Evolutionary conservation across 2,888 invertebrate species (phyloP).

Genomic region (Cantharis nigra): DNA sequence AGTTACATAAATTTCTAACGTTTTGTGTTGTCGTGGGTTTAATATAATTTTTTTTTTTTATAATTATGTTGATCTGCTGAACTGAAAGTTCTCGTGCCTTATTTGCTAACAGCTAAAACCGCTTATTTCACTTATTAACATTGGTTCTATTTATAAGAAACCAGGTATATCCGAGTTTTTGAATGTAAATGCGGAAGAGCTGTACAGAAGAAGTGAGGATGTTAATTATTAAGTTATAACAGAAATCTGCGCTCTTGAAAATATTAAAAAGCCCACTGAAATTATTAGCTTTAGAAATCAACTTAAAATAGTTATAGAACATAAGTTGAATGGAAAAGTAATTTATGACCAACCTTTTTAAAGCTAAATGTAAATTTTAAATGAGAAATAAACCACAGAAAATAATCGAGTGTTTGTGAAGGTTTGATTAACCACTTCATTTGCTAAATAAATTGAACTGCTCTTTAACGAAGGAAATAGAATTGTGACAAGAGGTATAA

Average conservation of each 20-base stretch:
- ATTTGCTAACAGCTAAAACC: not conserved
- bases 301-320: not conserved
- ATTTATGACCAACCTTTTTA: not conserved
- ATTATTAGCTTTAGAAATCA: not conserved
- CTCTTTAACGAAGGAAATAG: conserved; percentile 38
- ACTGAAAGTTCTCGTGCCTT: not conserved
- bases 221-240: not conserved
- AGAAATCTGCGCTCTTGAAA: not conserved
- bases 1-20: not conserved
- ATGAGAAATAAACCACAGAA: conserved; percentile 24
- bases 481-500: conserved; percentile 35
- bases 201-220: not conserved
- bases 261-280: not conserved
- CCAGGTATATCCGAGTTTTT: not conserved
- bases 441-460: conserved; percentile 41
- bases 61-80: not conserved
- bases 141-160: not conserved
- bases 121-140: not conserved
- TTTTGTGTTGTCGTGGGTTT: not conserved
- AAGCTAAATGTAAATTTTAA: conserved; percentile 19
- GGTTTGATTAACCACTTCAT: conserved; percentile 44
- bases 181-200: not conserved
- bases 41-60: not conserved
- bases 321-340: not conserved
- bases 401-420: conserved; percentile 43